phyloP scores from a whole-genome alignment of 2,888 invertebrate species.

The Calliopum simillimum region DNA sequence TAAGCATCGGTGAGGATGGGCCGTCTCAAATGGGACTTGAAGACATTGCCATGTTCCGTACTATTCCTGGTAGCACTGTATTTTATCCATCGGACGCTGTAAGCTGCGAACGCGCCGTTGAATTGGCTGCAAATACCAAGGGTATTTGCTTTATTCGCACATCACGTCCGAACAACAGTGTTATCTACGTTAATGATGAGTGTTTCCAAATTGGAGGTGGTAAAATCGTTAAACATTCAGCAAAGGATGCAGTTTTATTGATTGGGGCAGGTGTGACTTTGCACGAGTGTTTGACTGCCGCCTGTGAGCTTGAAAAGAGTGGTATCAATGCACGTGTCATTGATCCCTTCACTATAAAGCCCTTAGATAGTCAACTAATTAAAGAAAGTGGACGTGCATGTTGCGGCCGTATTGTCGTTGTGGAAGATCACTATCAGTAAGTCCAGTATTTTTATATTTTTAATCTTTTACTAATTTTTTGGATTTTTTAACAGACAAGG shows the following conservation, averaged over 20 bases:
- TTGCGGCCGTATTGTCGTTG: conserved; percentile 87
- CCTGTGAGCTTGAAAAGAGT: conserved; percentile 76
- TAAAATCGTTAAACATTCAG: conserved; percentile 81
- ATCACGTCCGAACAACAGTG: conserved; percentile 88
- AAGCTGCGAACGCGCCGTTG: conserved; percentile 92
- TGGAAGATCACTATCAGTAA: conserved; percentile 97
- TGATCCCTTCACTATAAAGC: conserved; percentile 97
- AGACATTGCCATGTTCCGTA: conserved; percentile 94
- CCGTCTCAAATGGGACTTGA: conserved; percentile 99
- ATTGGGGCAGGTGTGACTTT: conserved; percentile 96
- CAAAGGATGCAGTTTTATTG: conserved; percentile 84
- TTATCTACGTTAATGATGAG: conserved; percentile 89
- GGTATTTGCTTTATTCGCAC: conserved; percentile 97
- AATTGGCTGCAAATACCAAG: conserved; percentile 93
- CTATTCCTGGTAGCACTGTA: conserved; percentile 84
- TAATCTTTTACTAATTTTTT: conserved; percentile 20
- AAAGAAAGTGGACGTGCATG: conserved; percentile 80
- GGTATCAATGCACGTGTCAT: conserved; percentile 85
- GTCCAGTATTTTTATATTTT: conserved; percentile 59
- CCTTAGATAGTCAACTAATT: conserved; percentile 85
- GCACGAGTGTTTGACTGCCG: conserved; percentile 89
- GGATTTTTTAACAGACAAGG: conserved; percentile 70
- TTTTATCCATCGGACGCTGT: conserved; percentile 94
- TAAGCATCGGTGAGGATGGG: conserved; percentile 98
- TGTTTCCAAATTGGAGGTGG: conserved; percentile 83